phyloP scores from a whole-genome alignment of 2,113 vertebrate genomes.

The Prunella himalayana region DNA sequence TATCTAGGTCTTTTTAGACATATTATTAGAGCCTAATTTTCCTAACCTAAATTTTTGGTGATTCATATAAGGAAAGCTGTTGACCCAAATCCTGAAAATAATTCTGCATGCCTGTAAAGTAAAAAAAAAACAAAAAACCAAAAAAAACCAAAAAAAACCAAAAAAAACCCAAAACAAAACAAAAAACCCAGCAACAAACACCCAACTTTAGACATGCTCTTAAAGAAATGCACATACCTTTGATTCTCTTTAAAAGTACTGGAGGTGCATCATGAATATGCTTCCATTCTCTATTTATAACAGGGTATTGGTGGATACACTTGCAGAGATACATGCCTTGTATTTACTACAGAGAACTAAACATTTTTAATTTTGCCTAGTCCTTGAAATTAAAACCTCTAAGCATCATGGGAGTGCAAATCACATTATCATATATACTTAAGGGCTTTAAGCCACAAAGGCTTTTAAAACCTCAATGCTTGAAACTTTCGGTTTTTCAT shows the following conservation, averaged over 20 bases:
- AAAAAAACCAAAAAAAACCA: not conserved
- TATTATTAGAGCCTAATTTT: not conserved
- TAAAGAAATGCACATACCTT: not conserved
- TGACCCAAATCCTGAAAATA: not conserved
- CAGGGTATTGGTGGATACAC: not conserved
- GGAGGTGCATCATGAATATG: not conserved
- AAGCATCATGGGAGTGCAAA: not conserved
- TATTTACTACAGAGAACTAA: not conserved
- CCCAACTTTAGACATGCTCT: not conserved
- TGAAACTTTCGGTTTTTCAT: not conserved
- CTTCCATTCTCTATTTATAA: not conserved
- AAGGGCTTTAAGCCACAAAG: not conserved
- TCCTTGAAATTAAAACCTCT: not conserved
- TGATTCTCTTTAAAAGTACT: not conserved
- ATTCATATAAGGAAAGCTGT: not conserved
- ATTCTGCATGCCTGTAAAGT: not conserved
- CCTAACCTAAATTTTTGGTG: not conserved
- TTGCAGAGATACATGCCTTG: not conserved
- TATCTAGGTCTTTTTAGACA: not conserved
- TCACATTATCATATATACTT: not conserved
- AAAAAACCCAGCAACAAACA: no score
- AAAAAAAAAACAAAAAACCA: not conserved
- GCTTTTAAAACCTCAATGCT: not conserved
- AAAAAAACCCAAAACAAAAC: no score
- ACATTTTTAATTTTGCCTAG: not conserved